Evolutionary conservation across 92 coral and sea anemone genomes (phyloP), one percentile per base, ranked within the genome.

Genomic region (Siderastrea radians): DNA sequence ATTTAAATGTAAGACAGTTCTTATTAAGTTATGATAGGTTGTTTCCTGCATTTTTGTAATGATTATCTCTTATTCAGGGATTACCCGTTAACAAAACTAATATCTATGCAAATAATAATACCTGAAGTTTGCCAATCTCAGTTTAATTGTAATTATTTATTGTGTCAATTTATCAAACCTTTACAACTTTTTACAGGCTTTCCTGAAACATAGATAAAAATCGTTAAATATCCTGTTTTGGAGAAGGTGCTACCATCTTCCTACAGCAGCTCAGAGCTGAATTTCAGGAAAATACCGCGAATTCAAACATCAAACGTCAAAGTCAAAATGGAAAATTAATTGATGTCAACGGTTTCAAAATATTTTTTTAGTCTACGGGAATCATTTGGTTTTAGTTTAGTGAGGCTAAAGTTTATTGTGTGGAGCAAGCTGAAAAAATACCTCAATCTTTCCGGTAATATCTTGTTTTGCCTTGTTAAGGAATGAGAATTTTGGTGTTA

Each of bases 311-410:
- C 4, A 9, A 76, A 77, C 14, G 13, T 52, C 14, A 10, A 0
- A 13, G 49, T 13, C 44, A 11, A 58, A 47, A 77, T 44, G 65
- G 81, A 77, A 77, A 77, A 77, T 44, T 77, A 77, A 77, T 77
- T 45, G 68, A 77, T 77, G 81, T 11, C 16, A 43, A 45, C 62
- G 7, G 66, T 3, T 75, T 55, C 64, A 75, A 75, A 54, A 53
- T 74, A 55, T 74, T 74, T 53, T 26, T 51, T 54, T 75, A 43
- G 51, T 38, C 66, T 12, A 54, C 66, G 9, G 63, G 2, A 44
- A 55, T 72, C 80, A 38, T 58, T 26, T 55, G 80, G 65, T 43
- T 57, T 75, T 46, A 55, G 14, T 75, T 75, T 53, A 14, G 38
- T 26, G 38, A 26, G 38, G 38, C 38, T 26, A 26, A 26, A 54